Percentiles rank a stretch among this genome's conserved stretches.
Conservation (phyloP, 2,888 invertebrate genomes). For the Pycnomerus fuliginosus region DNA sequence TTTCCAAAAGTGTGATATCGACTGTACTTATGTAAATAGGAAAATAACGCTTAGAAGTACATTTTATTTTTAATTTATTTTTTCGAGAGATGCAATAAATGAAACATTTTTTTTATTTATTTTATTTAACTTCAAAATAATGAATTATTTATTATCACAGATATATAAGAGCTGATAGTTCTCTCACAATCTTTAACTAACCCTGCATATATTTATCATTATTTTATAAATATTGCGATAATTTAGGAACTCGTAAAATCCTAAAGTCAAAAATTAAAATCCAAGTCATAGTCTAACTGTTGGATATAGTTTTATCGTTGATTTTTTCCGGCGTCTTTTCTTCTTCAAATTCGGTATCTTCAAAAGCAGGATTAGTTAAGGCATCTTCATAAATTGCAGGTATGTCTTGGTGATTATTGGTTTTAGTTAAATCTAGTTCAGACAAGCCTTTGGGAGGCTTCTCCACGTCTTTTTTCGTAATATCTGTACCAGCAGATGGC, state of each 20-base stretch:
- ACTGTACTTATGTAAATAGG: slow-evolving; percentile 24
- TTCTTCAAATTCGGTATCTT: slow-evolving; percentile 39
- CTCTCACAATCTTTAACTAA: background rate
- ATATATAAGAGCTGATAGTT: background rate
- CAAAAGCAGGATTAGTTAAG: slow-evolving; percentile 44
- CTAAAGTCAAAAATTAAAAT: slow-evolving; percentile 7
- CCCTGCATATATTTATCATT: background rate
- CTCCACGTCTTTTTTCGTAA: slow-evolving; percentile 59
- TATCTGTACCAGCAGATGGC: slow-evolving; percentile 58
- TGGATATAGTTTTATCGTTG: background rate
- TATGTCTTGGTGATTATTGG: slow-evolving; percentile 30
- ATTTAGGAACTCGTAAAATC: slow-evolving; percentile 1
- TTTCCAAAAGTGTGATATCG: slow-evolving; percentile 19
- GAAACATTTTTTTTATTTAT: background rate
- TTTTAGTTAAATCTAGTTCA: slow-evolving; percentile 35
- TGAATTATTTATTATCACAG: background rate
- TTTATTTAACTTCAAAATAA: background rate
- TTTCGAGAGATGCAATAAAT: background rate
- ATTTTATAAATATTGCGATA: background rate
- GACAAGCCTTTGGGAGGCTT: slow-evolving; percentile 29
- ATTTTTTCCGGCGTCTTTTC: slow-evolving; percentile 18
- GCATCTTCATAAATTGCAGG: slow-evolving; percentile 44
- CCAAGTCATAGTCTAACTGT: too few species aligned
- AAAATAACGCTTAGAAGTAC: background rate
- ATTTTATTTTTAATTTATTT: background rate